These are phyloP conservation scores for Furnarius figulus DNA, from an alignment of 2,113 vertebrate species.

Conservation along the genomic window DNA sequence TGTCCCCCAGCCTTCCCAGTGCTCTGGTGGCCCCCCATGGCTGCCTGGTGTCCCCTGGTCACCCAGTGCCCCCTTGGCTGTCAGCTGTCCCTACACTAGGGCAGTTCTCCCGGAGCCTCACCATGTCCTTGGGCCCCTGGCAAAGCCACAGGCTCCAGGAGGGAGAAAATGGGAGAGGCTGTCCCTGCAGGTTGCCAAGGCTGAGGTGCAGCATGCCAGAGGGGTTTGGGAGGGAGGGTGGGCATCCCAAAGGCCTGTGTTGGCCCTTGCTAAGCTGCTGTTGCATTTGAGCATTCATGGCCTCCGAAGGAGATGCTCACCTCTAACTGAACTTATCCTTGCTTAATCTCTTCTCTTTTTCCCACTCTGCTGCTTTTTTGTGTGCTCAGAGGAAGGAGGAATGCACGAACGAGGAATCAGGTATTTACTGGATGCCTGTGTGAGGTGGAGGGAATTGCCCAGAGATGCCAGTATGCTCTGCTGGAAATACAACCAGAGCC, in stretches of 20 bases:
- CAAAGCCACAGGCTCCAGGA: fast-evolving
- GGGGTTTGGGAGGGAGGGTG: neutral
- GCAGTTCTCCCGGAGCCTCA: neutral
- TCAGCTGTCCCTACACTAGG: neutral
- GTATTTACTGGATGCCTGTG: constrained; percentile 80
- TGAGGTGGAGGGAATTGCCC: neutral
- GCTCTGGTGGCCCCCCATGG: neutral
- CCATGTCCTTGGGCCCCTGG: fast-evolving
- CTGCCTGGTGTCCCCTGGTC: neutral
- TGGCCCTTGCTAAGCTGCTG: constrained; percentile 74
- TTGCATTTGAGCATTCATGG: constrained; percentile 74
- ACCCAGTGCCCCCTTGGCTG: neutral
- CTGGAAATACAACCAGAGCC: neutral
- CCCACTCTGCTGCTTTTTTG: constrained; percentile 85
- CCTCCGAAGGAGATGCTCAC: constrained; percentile 75
- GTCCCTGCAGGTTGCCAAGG: neutral
- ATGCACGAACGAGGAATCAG: constrained; percentile 95
- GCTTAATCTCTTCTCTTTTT: constrained; percentile 86
- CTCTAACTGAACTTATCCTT: constrained; percentile 87
- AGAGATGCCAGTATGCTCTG: neutral
- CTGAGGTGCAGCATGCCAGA: neutral
- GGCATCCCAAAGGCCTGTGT: neutral
- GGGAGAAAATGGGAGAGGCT: neutral
- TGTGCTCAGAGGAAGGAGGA: constrained; percentile 98
- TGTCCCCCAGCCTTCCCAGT: neutral